Percentiles rank a stretch among this genome's conserved stretches.
phyloP scores from a whole-genome alignment of 64 coral and sea anemone genomes.

The Hydrozoanthus tunicans region DNA sequence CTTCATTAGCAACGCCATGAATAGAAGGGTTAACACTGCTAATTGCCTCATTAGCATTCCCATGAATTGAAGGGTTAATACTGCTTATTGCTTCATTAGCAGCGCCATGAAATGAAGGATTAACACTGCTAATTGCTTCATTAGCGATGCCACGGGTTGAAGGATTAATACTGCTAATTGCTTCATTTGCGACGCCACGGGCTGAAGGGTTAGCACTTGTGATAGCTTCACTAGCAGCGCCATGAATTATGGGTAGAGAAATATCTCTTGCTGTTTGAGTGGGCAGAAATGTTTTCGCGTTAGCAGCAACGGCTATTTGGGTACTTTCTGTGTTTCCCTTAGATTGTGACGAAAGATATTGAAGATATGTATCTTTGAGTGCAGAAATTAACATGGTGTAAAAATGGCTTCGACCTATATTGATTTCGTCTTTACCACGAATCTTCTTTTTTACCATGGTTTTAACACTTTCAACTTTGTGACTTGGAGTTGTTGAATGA shows the following conservation, averaged over 20 bases:
- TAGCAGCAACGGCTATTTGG: neutral
- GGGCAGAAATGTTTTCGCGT: neutral
- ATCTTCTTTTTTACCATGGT: neutral
- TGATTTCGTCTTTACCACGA: constrained; percentile 25
- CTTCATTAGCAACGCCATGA: neutral
- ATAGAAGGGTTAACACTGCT: neutral
- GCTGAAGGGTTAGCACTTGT: neutral
- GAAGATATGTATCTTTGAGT: neutral
- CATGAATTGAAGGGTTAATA: too few relatives aligned
- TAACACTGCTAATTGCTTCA: constrained; percentile 4
- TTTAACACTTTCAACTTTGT: neutral
- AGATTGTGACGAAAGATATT: neutral
- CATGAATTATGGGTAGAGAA: neutral
- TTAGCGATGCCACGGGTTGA: neutral
- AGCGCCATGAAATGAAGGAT: neutral
- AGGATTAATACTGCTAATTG: neutral
- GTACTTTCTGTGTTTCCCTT: neutral
- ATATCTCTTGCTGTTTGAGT: neutral
- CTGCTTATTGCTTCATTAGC: neutral
- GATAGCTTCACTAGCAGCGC: neutral
- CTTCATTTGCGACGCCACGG: neutral
- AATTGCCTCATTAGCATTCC: neutral
- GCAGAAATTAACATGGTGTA: constrained; percentile 46
- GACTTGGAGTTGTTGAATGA: neutral
- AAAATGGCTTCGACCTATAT: constrained; percentile 10